Evolutionary conservation across 2,888 invertebrate species (phyloP).

Genomic region (Dinocampus coccinellae): DNA sequence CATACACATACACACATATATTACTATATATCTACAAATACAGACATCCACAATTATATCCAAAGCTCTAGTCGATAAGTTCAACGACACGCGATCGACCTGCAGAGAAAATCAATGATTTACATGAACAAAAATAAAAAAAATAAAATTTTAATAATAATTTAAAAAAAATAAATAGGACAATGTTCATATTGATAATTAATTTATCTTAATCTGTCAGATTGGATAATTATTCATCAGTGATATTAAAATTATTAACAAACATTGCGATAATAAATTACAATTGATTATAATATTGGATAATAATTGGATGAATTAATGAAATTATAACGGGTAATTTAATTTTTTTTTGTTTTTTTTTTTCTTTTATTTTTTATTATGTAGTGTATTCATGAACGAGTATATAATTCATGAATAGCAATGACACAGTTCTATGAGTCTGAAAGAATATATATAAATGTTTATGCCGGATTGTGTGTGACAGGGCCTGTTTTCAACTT

Average conservation of each 20-base stretch:
- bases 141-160: too few species aligned
- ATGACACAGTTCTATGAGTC: neutral
- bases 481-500: neutral
- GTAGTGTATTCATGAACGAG: neutral
- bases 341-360: neutral
- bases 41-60: neutral
- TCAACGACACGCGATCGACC: neutral
- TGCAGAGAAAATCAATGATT: neutral
- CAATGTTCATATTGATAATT: too few species aligned
- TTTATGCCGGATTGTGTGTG: neutral
- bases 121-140: neutral
- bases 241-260: neutral
- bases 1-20: neutral
- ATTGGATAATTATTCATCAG: neutral
- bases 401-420: neutral
- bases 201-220: neutral
- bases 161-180: too few species aligned
- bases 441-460: neutral
- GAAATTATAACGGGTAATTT: neutral
- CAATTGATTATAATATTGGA: too few species aligned
- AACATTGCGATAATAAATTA: neutral
- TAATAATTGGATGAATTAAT: too few species aligned
- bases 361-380: too few species aligned
- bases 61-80: neutral
- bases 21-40: neutral